phyloP scores from a whole-genome alignment of 1,140 invertebrate species.

The Musca domestica region DNA sequence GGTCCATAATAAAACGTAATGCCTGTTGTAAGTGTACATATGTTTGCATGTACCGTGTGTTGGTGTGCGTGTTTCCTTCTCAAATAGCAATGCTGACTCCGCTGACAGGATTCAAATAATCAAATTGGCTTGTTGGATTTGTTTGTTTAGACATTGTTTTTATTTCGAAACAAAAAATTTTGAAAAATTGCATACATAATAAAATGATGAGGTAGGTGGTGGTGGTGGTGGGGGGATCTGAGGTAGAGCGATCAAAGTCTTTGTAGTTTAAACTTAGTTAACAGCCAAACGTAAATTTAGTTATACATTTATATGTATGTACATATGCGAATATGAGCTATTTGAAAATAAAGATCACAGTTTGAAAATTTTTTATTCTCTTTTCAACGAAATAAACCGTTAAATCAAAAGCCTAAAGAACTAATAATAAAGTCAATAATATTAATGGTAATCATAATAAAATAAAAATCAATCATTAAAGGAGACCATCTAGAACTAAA shows the following conservation, averaged over 20 bases:
- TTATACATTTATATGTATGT: not conserved
- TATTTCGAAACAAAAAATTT: slow-evolving; percentile 21
- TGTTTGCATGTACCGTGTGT: too few species aligned
- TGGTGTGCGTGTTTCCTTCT: too few species aligned
- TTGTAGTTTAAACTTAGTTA: slow-evolving; percentile 38
- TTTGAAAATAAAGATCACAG: slow-evolving; percentile 49
- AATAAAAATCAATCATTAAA: slow-evolving; percentile 12
- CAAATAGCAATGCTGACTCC: too few species aligned
- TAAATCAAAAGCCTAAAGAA: slow-evolving; percentile 20
- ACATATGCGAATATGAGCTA: slow-evolving; percentile 31
- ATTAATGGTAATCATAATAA: too few species aligned
- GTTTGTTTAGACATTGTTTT: not conserved
- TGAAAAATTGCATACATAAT: slow-evolving; percentile 22
- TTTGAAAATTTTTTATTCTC: slow-evolving; percentile 39
- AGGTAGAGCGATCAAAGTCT: slow-evolving; percentile 47
- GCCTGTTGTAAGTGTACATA: too few species aligned
- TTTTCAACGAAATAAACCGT: slow-evolving; percentile 29
- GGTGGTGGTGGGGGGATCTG: not conserved
- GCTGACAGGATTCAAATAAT: too few species aligned
- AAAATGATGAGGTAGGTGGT: not conserved
- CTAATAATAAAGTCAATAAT: slow-evolving; percentile 18
- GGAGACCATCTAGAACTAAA: slow-evolving; percentile 21
- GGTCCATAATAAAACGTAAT: too few species aligned
- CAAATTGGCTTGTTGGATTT: too few species aligned
- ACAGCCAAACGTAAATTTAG: slow-evolving; percentile 52